Base-by-base conservation (phyloP, 1,140 invertebrate species). In the Microvelia longipes region DNA sequence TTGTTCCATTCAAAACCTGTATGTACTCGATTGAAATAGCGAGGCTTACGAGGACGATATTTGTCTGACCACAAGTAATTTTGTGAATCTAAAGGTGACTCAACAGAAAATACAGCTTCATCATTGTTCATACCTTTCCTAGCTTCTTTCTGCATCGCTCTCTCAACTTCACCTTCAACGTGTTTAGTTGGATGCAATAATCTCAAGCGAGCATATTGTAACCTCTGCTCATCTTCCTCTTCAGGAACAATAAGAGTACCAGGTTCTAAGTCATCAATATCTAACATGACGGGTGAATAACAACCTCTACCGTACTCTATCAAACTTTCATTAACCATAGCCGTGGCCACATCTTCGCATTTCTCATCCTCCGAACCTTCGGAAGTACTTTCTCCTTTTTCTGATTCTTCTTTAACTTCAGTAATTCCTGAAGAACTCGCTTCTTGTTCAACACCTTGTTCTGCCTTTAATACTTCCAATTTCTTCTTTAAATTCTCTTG, bases 1-100 rank as follows among this genome's bases (percentile, higher is more conserved):
- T 99, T 99, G 81, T 99, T 99, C 98, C 98, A 99, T 78, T 99
- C 97, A 81, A 99, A 99, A 2, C 98, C 94, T 61, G 90, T 92
- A 79, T 94, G 91, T 0, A 94, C 91, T 69, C 80, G 86, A 82
- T 99, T 99, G 80, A 99, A 98, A 81, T 98, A 99, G 68, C 96
- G 81, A 1, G 97, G 97, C 80, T 99, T 99, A 26, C 96, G 81
- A 0, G 97, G 97, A 14, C 96, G 82, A 79, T 98, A 99, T 81
- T 99, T 99, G 77, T 98, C 96, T 0, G 95, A 95, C 94, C 97
- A 98, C 2, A 97, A 79, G 77, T 96, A 96, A 1, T 92, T 87
- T 79, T 94, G 91, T 69, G 88, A 88, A 74, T 93, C 91, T 28
- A 96, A 77, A 1, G 86, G 82, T 14, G 91, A 87, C 81, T 99